Evolutionary conservation across 2,113 vertebrate species (phyloP).

Genomic region (Xenus cinereus): DNA sequence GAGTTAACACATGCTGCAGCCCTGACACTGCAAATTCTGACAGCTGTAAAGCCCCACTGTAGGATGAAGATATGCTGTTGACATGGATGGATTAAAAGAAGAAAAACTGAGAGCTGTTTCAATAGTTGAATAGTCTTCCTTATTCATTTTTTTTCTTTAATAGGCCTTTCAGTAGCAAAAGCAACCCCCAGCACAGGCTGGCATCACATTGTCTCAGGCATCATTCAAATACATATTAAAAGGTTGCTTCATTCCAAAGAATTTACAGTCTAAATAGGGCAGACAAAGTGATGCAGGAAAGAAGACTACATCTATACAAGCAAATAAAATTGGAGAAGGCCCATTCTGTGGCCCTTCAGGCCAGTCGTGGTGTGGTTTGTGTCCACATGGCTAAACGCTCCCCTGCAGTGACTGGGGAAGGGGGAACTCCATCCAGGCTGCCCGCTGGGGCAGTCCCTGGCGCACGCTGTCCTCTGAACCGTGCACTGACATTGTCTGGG

Average conservation of each 20-base stretch:
- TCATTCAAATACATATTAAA: conserved; percentile 28
- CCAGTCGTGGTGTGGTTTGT: neutral
- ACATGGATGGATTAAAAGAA: conserved; percentile 39
- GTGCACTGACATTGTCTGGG: conserved; percentile 12
- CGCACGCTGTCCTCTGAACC: neutral
- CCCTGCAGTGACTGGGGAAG: neutral
- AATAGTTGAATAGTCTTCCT: neutral
- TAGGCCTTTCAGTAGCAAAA: conserved; percentile 40
- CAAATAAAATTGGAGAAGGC: neutral
- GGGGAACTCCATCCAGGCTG: neutral
- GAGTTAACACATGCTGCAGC: neutral
- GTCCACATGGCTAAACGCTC: neutral
- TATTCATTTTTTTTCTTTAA: neutral
- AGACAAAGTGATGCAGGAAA: neutral
- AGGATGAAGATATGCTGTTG: conserved; percentile 5
- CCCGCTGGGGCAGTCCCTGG: neutral
- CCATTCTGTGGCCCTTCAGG: neutral
- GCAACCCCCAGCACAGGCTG: conserved; percentile 14
- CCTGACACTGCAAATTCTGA: neutral
- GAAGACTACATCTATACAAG: neutral
- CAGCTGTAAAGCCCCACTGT: neutral
- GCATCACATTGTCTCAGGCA: conserved; percentile 14
- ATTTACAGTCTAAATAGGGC: conserved; percentile 15
- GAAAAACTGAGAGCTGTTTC: conserved; percentile 25
- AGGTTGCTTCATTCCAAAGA: neutral